phyloP scores from a whole-genome alignment of 1,140 invertebrate species.

The Coenobita brevimanus region DNA sequence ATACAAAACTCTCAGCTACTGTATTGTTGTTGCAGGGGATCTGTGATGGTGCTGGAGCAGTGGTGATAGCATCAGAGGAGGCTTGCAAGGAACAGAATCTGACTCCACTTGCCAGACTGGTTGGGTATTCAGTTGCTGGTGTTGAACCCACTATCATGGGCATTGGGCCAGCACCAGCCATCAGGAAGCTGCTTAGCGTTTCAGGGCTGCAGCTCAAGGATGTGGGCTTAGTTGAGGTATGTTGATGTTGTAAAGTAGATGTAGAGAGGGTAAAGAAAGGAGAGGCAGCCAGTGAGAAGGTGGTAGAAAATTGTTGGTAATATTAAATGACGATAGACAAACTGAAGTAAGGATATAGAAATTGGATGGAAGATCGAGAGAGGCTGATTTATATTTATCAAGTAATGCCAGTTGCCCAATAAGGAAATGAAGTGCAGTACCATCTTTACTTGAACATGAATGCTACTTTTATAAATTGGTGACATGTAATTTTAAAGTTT shows the following conservation, averaged over 20 bases:
- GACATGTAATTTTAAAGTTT: too few relatives aligned
- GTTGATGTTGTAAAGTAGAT: background rate
- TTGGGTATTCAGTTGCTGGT: slow-evolving; percentile 85
- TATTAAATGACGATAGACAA: too few relatives aligned
- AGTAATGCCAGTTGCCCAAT: too few relatives aligned
- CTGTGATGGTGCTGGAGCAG: slow-evolving; percentile 94
- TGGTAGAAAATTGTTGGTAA: background rate
- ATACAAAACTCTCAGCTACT: too few relatives aligned
- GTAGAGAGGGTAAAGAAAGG: background rate
- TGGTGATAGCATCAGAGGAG: slow-evolving; percentile 93
- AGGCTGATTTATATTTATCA: too few relatives aligned
- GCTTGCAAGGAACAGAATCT: slow-evolving; percentile 87
- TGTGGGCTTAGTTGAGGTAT: slow-evolving; percentile 94
- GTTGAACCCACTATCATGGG: slow-evolving; percentile 89
- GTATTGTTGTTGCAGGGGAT: slow-evolving; percentile 82
- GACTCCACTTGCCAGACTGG: slow-evolving; percentile 84
- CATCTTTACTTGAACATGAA: too few relatives aligned
- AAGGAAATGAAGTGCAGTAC: too few relatives aligned
- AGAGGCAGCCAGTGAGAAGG: background rate
- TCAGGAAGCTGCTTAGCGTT: slow-evolving; percentile 84
- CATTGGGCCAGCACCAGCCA: slow-evolving; percentile 95
- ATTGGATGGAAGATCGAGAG: too few relatives aligned
- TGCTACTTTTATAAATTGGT: too few relatives aligned
- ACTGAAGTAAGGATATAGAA: too few relatives aligned
- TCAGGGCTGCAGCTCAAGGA: slow-evolving; percentile 86